Evolutionary conservation across 1,140 invertebrate genomes (phyloP).

Genomic region (Drosophila bocqueti): DNA sequence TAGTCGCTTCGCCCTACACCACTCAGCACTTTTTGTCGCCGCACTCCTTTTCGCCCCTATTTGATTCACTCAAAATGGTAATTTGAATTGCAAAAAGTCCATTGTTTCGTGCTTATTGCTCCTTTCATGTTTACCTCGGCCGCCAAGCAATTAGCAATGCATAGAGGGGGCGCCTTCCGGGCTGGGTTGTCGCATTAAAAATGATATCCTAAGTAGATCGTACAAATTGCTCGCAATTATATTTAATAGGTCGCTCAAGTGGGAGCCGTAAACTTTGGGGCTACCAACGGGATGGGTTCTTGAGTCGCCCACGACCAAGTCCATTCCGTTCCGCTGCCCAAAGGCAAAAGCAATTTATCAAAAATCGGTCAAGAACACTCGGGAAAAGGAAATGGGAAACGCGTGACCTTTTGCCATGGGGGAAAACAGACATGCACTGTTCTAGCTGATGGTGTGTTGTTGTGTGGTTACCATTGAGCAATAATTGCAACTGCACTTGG

Average conservation of each 20-base stretch:
- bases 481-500: conserved; percentile 8
- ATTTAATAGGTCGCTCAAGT: conserved; percentile 73
- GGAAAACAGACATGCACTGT: conserved; percentile 9
- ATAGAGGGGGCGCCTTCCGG: background rate
- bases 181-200: conserved; percentile 62
- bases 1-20: conserved; percentile 42
- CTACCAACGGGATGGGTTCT: conserved; percentile 19
- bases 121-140: conserved; percentile 28
- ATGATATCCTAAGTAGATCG: conserved; percentile 81
- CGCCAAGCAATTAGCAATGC: conserved; percentile 67
- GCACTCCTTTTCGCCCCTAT: conserved; percentile 44
- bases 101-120: conserved; percentile 64
- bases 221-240: conserved; percentile 78
- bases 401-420: conserved; percentile 22
- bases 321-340: conserved; percentile 10
- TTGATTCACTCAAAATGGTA: conserved; percentile 79
- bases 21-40: conserved; percentile 54
- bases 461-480: background rate
- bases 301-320: conserved; percentile 9
- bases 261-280: conserved; percentile 55
- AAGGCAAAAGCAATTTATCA: conserved; percentile 62
- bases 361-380: conserved; percentile 47
- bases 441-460: background rate
- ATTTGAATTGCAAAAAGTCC: conserved; percentile 76
- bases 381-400: conserved; percentile 16